phyloP scores from a whole-genome alignment of 53 echinoderm and acorn worm genomes.

The Hippasteria phrygiana region DNA sequence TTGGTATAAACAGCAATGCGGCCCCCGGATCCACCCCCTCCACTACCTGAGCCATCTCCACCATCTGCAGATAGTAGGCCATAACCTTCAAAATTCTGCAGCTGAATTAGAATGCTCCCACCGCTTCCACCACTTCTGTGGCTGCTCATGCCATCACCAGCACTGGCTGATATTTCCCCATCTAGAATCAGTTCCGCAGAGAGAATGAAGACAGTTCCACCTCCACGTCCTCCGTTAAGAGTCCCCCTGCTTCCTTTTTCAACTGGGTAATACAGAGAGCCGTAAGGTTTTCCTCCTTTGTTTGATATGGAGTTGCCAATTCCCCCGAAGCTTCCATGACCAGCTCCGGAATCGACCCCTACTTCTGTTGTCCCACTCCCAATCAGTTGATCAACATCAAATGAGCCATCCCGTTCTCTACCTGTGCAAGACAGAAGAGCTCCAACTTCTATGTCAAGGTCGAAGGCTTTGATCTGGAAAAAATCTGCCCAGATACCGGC shows the following conservation, averaged over 20 bases:
- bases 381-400: slow-evolving; percentile 53
- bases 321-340: slow-evolving; percentile 92
- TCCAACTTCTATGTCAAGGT: slow-evolving; percentile 84
- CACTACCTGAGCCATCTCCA: slow-evolving; percentile 73
- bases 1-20: slow-evolving; percentile 88
- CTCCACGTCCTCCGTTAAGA: slow-evolving; percentile 74
- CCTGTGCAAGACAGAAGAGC: slow-evolving; percentile 72
- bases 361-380: slow-evolving; percentile 67
- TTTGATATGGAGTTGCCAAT: slow-evolving; percentile 46
- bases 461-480: slow-evolving; percentile 58
- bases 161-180: slow-evolving; percentile 78
- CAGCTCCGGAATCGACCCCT: slow-evolving; percentile 79
- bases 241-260: slow-evolving; percentile 85
- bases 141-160: slow-evolving; percentile 27
- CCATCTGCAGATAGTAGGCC: slow-evolving; percentile 77
- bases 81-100: slow-evolving; percentile 75
- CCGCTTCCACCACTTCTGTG: slow-evolving; percentile 83
- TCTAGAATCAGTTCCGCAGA: slow-evolving; percentile 76
- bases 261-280: slow-evolving; percentile 81
- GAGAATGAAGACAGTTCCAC: slow-evolving; percentile 73
- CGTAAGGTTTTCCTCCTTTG: slow-evolving; percentile 78
- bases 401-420: slow-evolving; percentile 65
- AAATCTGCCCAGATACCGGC: slow-evolving; percentile 83
- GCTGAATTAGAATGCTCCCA: slow-evolving; percentile 81
- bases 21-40: slow-evolving; percentile 91